Evolutionary conservation across 1,140 invertebrate species (phyloP).

Genomic region (Drosophila kepulauana): DNA sequence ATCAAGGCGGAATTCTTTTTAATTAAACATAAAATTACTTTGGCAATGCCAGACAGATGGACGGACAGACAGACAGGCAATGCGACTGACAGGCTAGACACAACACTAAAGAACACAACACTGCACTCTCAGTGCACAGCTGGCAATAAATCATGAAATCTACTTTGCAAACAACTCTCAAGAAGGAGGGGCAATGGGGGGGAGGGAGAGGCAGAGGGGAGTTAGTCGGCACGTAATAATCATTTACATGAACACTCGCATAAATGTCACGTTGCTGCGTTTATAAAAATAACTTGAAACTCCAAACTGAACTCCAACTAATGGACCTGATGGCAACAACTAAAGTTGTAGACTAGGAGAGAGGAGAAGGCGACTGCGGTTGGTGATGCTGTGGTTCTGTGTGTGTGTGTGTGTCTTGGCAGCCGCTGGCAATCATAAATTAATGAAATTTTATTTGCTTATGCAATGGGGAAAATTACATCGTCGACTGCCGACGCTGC

Average conservation of each 20-base stretch:
- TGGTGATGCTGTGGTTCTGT: slow-evolving; percentile 19
- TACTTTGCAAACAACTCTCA: slow-evolving; percentile 65
- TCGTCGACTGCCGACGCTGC: slow-evolving; percentile 1
- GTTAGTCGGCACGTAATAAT: slow-evolving; percentile 74
- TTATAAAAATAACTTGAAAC: slow-evolving; percentile 81
- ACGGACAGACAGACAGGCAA: slow-evolving; percentile 11
- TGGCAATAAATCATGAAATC: slow-evolving; percentile 81
- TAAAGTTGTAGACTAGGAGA: background rate
- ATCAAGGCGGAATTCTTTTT: slow-evolving; percentile 81
- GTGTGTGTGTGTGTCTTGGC: slow-evolving; percentile 11
- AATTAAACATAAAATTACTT: slow-evolving; percentile 83
- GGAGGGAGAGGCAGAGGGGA: background rate
- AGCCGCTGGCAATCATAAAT: slow-evolving; percentile 78
- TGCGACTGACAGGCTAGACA: slow-evolving; percentile 17
- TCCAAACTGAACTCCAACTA: slow-evolving; percentile 67
- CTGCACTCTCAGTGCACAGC: slow-evolving; percentile 38
- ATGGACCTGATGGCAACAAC: slow-evolving; percentile 40
- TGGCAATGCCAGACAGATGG: slow-evolving; percentile 53
- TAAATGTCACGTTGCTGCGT: slow-evolving; percentile 80
- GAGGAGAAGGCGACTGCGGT: background rate
- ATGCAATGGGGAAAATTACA: slow-evolving; percentile 79
- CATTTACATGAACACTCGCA: slow-evolving; percentile 83
- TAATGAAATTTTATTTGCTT: slow-evolving; percentile 83
- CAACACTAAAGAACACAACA: slow-evolving; percentile 32
- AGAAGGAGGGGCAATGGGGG: no score